Evolutionary conservation across 1,140 invertebrate genomes (phyloP).

Genomic region (Drosophila saltans): DNA sequence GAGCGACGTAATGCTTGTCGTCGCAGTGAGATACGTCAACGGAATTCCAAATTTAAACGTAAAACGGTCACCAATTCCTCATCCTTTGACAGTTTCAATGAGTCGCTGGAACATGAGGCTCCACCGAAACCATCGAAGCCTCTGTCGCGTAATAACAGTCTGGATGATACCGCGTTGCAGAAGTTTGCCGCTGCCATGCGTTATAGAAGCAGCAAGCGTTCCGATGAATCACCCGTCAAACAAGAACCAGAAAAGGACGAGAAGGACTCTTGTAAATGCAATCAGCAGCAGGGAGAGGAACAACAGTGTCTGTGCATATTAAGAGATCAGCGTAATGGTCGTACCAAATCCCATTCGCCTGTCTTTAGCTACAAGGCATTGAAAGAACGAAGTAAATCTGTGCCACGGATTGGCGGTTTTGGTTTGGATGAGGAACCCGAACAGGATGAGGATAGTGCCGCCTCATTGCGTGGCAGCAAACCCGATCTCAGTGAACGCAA

Average conservation of each 20-base stretch:
- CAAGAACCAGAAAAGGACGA: slow-evolving; percentile 36
- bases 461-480: slow-evolving; percentile 68
- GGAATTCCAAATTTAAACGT: slow-evolving; percentile 86
- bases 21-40: slow-evolving; percentile 83
- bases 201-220: slow-evolving; percentile 40
- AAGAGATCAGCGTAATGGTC: slow-evolving; percentile 54
- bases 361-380: slow-evolving; percentile 73
- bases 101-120: slow-evolving; percentile 52
- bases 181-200: slow-evolving; percentile 66
- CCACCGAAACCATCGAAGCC: slow-evolving; percentile 47
- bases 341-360: slow-evolving; percentile 67
- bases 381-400: slow-evolving; percentile 81
- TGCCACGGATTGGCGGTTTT: slow-evolving; percentile 69
- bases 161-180: slow-evolving; percentile 74
- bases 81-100: slow-evolving; percentile 77
- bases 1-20: slow-evolving; percentile 87
- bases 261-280: slow-evolving; percentile 59
- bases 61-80: slow-evolving; percentile 76
- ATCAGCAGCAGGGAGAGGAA: slow-evolving; percentile 19
- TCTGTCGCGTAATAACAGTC: slow-evolving; percentile 62
- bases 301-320: slow-evolving; percentile 51
- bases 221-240: slow-evolving; percentile 20
- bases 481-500: slow-evolving; percentile 72
- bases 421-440: slow-evolving; percentile 59
- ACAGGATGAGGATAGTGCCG: slow-evolving; percentile 57